Conservation (phyloP, 1,140 invertebrate genomes). For the Pseudomyrmex flavicornis region DNA sequence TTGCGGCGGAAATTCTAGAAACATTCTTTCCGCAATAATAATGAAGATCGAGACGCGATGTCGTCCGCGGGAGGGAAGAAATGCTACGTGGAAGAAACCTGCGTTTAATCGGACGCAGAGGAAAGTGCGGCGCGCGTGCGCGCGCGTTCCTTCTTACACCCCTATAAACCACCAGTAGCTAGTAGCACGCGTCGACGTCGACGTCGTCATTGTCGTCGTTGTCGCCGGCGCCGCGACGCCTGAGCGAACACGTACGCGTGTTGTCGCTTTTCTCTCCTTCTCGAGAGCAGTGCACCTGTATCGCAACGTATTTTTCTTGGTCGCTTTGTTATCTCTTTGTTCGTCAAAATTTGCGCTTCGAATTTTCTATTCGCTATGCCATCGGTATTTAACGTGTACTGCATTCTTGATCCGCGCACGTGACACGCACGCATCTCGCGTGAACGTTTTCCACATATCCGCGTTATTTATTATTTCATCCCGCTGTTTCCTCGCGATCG, state of each 20-base stretch:
- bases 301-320: constrained; percentile 73
- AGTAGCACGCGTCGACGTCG: constrained; percentile 67
- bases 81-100: constrained; percentile 21
- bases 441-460: background rate
- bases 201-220: constrained; percentile 55
- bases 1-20: background rate
- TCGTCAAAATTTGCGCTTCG: background rate
- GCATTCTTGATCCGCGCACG: constrained; percentile 43
- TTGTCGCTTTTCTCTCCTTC: constrained; percentile 7
- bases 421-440: constrained; percentile 31
- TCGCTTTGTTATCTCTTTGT: background rate
- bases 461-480: background rate
- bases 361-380: background rate
- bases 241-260: constrained; percentile 31
- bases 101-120: constrained; percentile 62
- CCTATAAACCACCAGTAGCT: constrained; percentile 55
- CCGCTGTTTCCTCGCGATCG: background rate
- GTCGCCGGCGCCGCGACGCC: constrained; percentile 62
- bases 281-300: constrained; percentile 61
- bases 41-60: constrained; percentile 10
- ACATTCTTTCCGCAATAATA: background rate
- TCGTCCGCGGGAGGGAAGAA: background rate
- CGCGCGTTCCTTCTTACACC: constrained; percentile 46
- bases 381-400: no score
- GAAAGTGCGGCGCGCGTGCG: constrained; percentile 41